Evolutionary conservation across 1,140 invertebrate species (phyloP), one percentile per base, ranked within the genome.

Genomic region (Lordiphosa clarofinis): DNA sequence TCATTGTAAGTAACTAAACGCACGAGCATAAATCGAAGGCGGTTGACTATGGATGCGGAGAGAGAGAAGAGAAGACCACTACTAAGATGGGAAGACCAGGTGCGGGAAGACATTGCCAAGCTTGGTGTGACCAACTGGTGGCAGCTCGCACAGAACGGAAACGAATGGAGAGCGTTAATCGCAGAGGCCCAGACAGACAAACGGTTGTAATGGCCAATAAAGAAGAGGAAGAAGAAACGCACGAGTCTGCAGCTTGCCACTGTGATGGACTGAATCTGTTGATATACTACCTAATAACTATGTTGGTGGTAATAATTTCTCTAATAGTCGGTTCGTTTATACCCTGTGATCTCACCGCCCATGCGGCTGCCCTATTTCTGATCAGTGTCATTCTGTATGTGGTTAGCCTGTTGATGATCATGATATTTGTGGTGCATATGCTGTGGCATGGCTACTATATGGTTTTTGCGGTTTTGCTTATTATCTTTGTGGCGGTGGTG

Each of bases 1-100:
- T 56, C 12, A 62, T 49, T 49, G 59, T 62, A 31, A 44, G 59
- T 62, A 49, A 36, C 24, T 36, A 28, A 28, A 3, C 5, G 21
- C 15, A 3, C 7, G 4, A n/a, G n/a, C n/a, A n/a, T n/a, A n/a
- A n/a, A n/a, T n/a, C n/a, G n/a, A n/a, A n/a, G n/a, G n/a, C n/a
- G n/a, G n/a, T n/a, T n/a, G n/a, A n/a, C n/a, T n/a, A n/a, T n/a
- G n/a, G n/a, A n/a, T n/a, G n/a, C n/a, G n/a, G n/a, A n/a, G n/a
- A n/a, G n/a, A n/a, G n/a, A n/a, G n/a, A n/a, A n/a, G n/a, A n/a
- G n/a, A n/a, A n/a, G n/a, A n/a, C n/a, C n/a, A n/a, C n/a, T n/a
- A n/a, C n/a, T n/a, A n/a, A n/a, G n/a, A n/a, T 40, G 8, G 12
- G n/a, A n/a, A n/a, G n/a, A n/a, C n/a, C n/a, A n/a, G n/a, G n/a